Evolutionary conservation across 2,113 vertebrate genomes (phyloP).

Genomic region (Atlantisia rogersi): DNA sequence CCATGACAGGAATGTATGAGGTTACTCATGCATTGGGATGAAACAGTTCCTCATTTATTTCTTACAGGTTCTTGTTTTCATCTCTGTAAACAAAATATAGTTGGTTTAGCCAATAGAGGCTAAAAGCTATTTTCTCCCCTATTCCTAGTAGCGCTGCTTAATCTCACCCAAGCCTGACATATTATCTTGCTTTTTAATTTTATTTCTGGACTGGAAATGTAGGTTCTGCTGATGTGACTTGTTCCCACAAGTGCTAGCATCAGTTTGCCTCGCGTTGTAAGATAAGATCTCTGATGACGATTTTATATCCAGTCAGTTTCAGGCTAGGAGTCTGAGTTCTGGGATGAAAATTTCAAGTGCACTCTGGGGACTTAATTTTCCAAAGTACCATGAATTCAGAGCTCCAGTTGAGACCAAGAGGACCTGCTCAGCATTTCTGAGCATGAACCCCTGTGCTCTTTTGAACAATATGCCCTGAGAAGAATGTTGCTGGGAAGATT

Average conservation of each 20-base stretch:
- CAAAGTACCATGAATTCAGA: neutral
- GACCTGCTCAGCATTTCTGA: neutral
- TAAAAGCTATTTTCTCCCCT: neutral
- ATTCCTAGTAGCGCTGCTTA: neutral
- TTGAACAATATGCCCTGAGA: neutral
- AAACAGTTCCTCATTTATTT: neutral
- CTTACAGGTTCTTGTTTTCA: neutral
- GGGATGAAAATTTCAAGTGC: neutral
- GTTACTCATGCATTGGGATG: neutral
- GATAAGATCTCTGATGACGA: neutral
- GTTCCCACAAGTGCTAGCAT: neutral
- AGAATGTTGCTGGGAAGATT: slow-evolving; percentile 24
- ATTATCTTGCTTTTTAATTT: neutral
- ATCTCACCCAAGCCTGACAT: neutral
- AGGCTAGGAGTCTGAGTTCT: neutral
- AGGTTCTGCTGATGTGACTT: neutral
- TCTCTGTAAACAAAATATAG: neutral
- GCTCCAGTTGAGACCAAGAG: neutral
- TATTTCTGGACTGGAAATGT: neutral
- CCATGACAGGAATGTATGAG: slow-evolving; percentile 14
- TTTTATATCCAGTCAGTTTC: neutral
- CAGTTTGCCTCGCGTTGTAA: neutral
- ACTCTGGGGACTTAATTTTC: neutral
- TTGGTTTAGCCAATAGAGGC: neutral
- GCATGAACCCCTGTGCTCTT: neutral